Conservation (phyloP, 2,113 vertebrate genomes). For the Misgurnus mizolepis region DNA sequence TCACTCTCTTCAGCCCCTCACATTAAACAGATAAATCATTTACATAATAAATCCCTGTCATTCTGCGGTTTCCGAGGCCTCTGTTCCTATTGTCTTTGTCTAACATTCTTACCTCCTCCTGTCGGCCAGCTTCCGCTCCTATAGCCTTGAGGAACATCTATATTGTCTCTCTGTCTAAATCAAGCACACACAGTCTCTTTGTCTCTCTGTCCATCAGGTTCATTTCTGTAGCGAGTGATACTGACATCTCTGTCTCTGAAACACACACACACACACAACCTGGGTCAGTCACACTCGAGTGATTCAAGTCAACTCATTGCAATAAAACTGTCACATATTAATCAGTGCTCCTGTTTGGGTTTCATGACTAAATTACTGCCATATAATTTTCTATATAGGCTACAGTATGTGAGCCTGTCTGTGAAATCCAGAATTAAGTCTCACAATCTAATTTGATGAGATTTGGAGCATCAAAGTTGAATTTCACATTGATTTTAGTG, state of each 20-base stretch:
- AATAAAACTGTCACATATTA: constrained; percentile 61
- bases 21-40: constrained; percentile 40
- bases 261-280: constrained; percentile 43
- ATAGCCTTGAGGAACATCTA: constrained; percentile 43
- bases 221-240: constrained; percentile 51
- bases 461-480: too few species aligned
- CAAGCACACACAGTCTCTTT: constrained; percentile 40
- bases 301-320: constrained; percentile 40
- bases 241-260: constrained; percentile 66
- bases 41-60: constrained; percentile 16
- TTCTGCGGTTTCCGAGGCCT: background rate
- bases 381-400: background rate
- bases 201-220: constrained; percentile 47
- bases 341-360: constrained; percentile 41
- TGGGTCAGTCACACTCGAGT: constrained; percentile 45
- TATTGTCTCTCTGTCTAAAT: constrained; percentile 45
- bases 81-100: constrained; percentile 24
- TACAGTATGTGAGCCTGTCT: too few species aligned
- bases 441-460: too few species aligned
- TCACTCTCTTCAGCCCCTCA: background rate
- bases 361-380: background rate
- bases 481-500: too few species aligned
- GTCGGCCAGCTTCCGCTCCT: constrained; percentile 46
- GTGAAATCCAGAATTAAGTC: too few species aligned
- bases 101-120: constrained; percentile 41